Evolutionary conservation across 2,888 invertebrate genomes (phyloP), one percentile per base, ranked within the genome.

Genomic region (Tubulanus polymorphus): DNA sequence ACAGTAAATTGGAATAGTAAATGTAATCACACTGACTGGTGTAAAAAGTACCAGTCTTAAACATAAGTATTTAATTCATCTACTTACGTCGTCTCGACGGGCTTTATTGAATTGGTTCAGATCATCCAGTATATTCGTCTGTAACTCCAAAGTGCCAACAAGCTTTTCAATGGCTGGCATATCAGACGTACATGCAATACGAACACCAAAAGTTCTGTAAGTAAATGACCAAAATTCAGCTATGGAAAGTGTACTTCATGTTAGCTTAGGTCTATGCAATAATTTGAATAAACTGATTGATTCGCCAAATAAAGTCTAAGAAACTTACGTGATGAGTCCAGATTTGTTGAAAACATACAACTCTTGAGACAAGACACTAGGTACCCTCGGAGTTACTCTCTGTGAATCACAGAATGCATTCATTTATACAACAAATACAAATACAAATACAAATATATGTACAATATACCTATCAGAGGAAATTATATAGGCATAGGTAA

Each of bases 261-360:
- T n/a, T n/a, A n/a, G n/a, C n/a, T n/a, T n/a, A n/a, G n/a, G n/a
- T n/a, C n/a, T n/a, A n/a, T n/a, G n/a, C n/a, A n/a, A n/a, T n/a
- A n/a, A n/a, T n/a, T n/a, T n/a, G n/a, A n/a, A n/a, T n/a, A n/a
- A n/a, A n/a, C n/a, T n/a, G n/a, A n/a, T n/a, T n/a, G n/a, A n/a
- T n/a, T n/a, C n/a, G n/a, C n/a, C n/a, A n/a, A n/a, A n/a, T n/a
- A n/a, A n/a, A n/a, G n/a, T n/a, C 23, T 55, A 26, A 37, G 26
- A 28, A 28, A 66, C 70, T 63, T 66, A 75, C 76, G 70, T 74
- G 8, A 76, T 55, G 3, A 79, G 68, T 23, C 79, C 79, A 56
- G 71, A 69, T 53, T 72, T 71, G 61, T 75, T 69, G 62, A 79
- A 79, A 37, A 77, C 69, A 59, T 79, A 79, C n/a, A 79, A 62